A percentile compares a stretch with the other conserved stretches of the same genome.
These are phyloP conservation scores for Calephelis nemesis DNA, from an alignment of 1,140 invertebrate genomes.

Conservation along the genomic window DNA sequence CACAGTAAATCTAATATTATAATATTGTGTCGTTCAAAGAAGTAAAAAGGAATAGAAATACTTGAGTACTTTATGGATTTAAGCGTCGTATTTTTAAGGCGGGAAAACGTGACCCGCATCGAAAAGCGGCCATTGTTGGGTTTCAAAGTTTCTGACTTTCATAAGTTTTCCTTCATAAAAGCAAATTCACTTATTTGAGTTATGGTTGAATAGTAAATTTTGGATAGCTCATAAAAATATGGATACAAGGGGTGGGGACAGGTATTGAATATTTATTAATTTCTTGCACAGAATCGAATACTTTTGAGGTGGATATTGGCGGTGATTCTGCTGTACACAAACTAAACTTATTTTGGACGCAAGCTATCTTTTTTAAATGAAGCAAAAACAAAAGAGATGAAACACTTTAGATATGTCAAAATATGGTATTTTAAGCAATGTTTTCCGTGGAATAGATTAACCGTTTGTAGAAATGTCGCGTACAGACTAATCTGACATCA, in stretches of 20 bases:
- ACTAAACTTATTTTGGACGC: too few species aligned
- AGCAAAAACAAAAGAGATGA: too few species aligned
- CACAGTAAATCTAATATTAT: conserved; percentile 61
- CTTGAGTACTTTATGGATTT: conserved; percentile 75
- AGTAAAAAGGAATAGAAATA: conserved; percentile 63
- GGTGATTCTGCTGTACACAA: too few species aligned
- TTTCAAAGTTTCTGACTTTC: conserved; percentile 65
- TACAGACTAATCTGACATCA: too few species aligned
- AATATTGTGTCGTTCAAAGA: conserved; percentile 67
- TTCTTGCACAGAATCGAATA: background rate
- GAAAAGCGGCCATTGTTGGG: conserved; percentile 62
- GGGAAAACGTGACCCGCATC: conserved; percentile 71
- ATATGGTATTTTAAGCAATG: too few species aligned
- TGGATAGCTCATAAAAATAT: conserved; percentile 54
- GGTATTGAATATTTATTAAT: conserved; percentile 1
- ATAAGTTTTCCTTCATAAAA: conserved; percentile 66
- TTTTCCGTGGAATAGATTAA: too few species aligned
- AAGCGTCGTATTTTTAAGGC: conserved; percentile 76
- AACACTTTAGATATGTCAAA: too few species aligned
- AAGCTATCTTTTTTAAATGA: too few species aligned
- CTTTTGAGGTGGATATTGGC: background rate
- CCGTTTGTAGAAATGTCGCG: too few species aligned
- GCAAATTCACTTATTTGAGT: conserved; percentile 72
- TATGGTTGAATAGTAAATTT: conserved; percentile 66
- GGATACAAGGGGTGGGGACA: conserved; percentile 43